Evolutionary conservation across 2,888 invertebrate genomes (phyloP).

Genomic region (Yponomeuta evonymella): DNA sequence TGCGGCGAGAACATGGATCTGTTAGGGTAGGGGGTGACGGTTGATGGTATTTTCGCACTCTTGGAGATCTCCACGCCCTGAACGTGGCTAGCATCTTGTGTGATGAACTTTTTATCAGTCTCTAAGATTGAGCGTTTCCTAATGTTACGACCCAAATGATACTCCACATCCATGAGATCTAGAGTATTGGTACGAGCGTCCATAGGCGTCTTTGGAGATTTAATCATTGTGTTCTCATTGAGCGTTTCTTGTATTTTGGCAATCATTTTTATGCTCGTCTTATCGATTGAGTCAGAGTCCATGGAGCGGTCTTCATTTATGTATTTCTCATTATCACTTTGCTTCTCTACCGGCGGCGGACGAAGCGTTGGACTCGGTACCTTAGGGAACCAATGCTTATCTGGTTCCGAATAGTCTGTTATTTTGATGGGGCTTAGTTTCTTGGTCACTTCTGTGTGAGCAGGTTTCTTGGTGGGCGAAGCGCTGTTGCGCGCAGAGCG

Average conservation of each 20-base stretch:
- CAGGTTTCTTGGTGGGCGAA: constrained; percentile 41
- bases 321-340: constrained; percentile 62
- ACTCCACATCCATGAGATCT: constrained; percentile 55
- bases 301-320: constrained; percentile 66
- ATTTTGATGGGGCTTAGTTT: constrained; percentile 41
- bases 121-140: constrained; percentile 53
- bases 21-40: constrained; percentile 62
- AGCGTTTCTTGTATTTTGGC: constrained; percentile 69
- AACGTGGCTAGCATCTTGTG: constrained; percentile 61
- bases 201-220: constrained; percentile 69
- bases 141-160: constrained; percentile 40
- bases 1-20: constrained; percentile 85
- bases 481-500: constrained; percentile 19
- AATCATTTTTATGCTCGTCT: constrained; percentile 65
- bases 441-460: constrained; percentile 30
- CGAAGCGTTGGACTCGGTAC: constrained; percentile 51
- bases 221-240: constrained; percentile 70
- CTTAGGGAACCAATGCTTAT: constrained; percentile 61
- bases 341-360: constrained; percentile 62
- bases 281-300: constrained; percentile 60
- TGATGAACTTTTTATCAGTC: constrained; percentile 57
- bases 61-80: constrained; percentile 67
- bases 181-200: constrained; percentile 60
- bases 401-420: constrained; percentile 42
- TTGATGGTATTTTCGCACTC: constrained; percentile 67